Evolutionary conservation across 2,113 vertebrate genomes (phyloP).

Genomic region (Pycnonotus jocosus): DNA sequence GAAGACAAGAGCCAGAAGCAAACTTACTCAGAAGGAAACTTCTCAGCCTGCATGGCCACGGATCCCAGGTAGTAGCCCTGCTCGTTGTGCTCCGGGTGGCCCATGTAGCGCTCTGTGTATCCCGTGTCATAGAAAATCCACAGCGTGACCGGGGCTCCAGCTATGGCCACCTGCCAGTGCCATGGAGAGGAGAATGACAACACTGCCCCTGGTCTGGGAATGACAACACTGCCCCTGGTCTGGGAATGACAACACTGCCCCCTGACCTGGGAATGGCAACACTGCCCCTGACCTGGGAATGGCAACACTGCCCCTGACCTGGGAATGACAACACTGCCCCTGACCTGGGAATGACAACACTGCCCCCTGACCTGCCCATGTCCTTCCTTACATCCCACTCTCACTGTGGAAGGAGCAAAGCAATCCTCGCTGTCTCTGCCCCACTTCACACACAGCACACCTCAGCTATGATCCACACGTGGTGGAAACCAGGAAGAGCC

Average conservation of each 20-base stretch:
- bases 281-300: not conserved
- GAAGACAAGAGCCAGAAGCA: not conserved
- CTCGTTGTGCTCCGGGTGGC: conserved; percentile 80
- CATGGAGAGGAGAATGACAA: not conserved
- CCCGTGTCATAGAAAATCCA: conserved; percentile 85
- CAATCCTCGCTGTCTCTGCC: not conserved
- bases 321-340: not conserved
- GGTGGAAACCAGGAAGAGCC: not conserved
- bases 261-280: not conserved
- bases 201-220: not conserved
- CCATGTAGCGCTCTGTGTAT: conserved; percentile 82
- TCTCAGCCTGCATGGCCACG: conserved; percentile 83
- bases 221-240: not conserved
- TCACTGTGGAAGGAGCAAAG: not conserved
- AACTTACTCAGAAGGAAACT: conserved; percentile 83
- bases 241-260: not conserved
- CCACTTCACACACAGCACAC: not conserved
- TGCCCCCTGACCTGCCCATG: rapidly evolving
- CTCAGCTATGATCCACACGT: rapidly evolving
- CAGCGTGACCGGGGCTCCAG: conserved; percentile 78
- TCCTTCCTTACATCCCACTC: not conserved
- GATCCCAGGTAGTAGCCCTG: conserved; percentile 80
- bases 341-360: not conserved
- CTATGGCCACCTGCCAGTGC: conserved; percentile 75
- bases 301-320: not conserved